Evolutionary conservation across 2,797 vertebrate genomes (phyloP).

Genomic region (Melopsittacus undulatus): DNA sequence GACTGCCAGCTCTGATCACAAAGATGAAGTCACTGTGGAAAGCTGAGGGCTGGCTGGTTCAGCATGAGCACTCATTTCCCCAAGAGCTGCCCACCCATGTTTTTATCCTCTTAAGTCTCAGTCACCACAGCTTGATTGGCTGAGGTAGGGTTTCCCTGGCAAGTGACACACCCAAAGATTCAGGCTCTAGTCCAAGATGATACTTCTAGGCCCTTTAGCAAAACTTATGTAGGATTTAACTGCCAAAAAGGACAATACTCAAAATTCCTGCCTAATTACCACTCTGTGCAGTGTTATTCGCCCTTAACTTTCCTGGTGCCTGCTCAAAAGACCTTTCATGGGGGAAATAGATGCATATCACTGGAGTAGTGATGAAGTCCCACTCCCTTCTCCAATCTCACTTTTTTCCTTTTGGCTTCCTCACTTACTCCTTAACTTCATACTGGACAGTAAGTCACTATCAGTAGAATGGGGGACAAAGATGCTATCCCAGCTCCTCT

Average conservation of each 20-base stretch:
- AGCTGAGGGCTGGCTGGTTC: background rate
- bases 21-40: background rate
- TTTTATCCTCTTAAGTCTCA: background rate
- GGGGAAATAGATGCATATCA: background rate
- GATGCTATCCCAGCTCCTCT: background rate
- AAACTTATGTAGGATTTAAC: background rate
- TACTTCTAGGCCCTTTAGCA: background rate
- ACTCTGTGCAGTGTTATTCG: background rate
- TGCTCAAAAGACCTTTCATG: background rate
- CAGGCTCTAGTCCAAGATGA: background rate
- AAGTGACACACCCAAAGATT: background rate
- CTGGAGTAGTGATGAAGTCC: background rate
- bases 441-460: background rate
- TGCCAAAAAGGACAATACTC: background rate
- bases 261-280: background rate
- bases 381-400: background rate
- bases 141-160: background rate
- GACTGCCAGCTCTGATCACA: background rate
- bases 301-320: background rate
- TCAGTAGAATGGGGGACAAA: background rate
- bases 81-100: rapidly evolving
- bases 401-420: background rate
- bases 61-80: rapidly evolving
- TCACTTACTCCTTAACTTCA: background rate
- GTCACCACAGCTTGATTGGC: rapidly evolving